These are phyloP conservation scores for Sanderia malayensis DNA, from an alignment of 30 jellyfish, hydroid and myxozoan genomes.

Conservation along the genomic window DNA sequence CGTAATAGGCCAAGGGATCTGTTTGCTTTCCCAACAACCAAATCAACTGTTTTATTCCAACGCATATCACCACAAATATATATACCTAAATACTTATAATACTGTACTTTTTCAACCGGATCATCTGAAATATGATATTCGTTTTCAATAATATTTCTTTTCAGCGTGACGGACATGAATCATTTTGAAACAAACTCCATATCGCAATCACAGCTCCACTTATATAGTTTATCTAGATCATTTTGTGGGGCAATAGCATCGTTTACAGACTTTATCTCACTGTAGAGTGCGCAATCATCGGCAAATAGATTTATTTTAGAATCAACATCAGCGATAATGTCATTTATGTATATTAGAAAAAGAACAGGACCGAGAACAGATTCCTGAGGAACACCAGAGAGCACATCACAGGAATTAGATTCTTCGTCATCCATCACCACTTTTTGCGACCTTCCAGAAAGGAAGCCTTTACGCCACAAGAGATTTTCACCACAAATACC, in stretches of 20 bases:
- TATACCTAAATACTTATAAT: conserved; percentile 21
- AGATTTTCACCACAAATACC: conserved; percentile 34
- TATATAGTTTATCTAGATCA: conserved; percentile 24
- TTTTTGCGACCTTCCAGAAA: conserved; percentile 44
- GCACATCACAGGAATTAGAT: conserved; percentile 28
- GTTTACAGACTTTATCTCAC: conserved; percentile 21
- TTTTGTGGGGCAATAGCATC: conserved; percentile 26
- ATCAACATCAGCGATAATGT: conserved; percentile 23
- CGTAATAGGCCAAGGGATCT: conserved; percentile 38
- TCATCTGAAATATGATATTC: conserved; percentile 29
- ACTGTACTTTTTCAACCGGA: conserved; percentile 29
- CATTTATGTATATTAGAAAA: conserved; percentile 26
- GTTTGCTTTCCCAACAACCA: conserved; percentile 50
- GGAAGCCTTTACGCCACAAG: conserved; percentile 40
- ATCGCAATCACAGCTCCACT: conserved; percentile 35
- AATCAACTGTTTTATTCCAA: conserved; percentile 30
- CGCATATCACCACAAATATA: conserved; percentile 38
- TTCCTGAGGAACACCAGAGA: conserved; percentile 56
- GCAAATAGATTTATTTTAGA: conserved; percentile 31
- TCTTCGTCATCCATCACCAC: conserved; percentile 50
- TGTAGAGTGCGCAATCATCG: too few species aligned
- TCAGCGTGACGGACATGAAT: conserved; percentile 31
- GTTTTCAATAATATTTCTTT: conserved; percentile 18
- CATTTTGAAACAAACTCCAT: too few species aligned
- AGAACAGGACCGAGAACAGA: conserved; percentile 46